Conservation (phyloP, 2,797 vertebrate genomes). For the Artibeus lituratus region DNA sequence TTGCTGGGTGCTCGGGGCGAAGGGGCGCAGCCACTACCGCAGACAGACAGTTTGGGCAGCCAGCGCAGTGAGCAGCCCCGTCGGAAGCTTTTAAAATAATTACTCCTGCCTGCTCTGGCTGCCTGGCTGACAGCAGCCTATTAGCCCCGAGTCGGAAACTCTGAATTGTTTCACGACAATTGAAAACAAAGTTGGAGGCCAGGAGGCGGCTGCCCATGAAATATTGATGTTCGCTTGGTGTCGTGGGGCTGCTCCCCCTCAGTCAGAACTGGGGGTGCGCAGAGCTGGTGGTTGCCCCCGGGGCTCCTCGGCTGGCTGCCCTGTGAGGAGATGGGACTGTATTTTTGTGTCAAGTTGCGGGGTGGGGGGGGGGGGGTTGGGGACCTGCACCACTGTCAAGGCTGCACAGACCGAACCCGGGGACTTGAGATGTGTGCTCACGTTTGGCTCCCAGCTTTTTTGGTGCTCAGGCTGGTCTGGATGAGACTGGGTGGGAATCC, state of each 20-base stretch:
- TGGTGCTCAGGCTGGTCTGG: not conserved
- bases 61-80: slow-evolving; percentile 48
- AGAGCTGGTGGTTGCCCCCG: not conserved
- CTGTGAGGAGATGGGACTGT: not conserved
- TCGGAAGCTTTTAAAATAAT: slow-evolving; percentile 79
- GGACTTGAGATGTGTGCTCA: not conserved
- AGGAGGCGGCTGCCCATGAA: slow-evolving; percentile 66
- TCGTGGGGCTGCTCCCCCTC: not conserved
- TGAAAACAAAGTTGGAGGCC: slow-evolving; percentile 52
- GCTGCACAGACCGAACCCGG: not conserved
- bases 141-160: slow-evolving; percentile 69
- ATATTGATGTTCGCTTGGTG: slow-evolving; percentile 63
- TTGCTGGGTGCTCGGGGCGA: not conserved
- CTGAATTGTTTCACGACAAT: slow-evolving; percentile 70
- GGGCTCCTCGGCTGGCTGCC: not conserved
- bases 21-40: not conserved
- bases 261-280: not conserved
- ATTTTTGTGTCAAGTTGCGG: not conserved
- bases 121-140: slow-evolving; percentile 46
- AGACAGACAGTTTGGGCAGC: slow-evolving; percentile 61
- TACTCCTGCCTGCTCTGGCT: slow-evolving; percentile 61
- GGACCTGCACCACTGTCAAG: not conserved
- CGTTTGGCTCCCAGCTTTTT: not conserved
- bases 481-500: not conserved
- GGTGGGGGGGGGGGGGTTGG: too few species aligned